Evolutionary conservation across 2,797 vertebrate genomes (phyloP), one percentile per base, ranked within the genome.

Genomic region (Silurus lanzhouensis): DNA sequence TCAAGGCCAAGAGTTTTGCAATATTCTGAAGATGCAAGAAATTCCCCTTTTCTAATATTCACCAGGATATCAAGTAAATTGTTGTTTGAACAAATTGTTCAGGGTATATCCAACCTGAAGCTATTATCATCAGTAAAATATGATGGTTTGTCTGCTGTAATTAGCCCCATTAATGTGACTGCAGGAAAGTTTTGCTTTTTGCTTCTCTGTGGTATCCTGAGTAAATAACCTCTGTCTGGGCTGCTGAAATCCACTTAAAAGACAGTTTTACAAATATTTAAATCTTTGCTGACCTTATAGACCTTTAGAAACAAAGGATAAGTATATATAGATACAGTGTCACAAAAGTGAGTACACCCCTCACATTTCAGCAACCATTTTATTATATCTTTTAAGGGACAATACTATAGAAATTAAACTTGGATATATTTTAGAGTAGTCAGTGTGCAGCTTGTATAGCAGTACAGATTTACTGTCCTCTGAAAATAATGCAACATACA

Each of bases 131-230:
- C 2, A 15, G 15, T 52, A 44, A 64, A 63, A 60, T 38, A 81
- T 63, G 55, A 44, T 44, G 71, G 44, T 27, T 52, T 83, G 15
- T 15, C 82, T 64, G 58, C 10, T 48, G 60, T 6, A 67, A 19
- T 8, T 44, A 64, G 17, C n/a, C 46, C 19, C 5, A 72, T 31
- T 57, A 46, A 64, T 57, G 15, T 81, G 12, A 15, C 19, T 15
- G 13, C 20, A 44, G 38, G 67, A 67, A 48, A 52, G 10, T 13
- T 14, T 44, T 1, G 12, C 22, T 55, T 52, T 17, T 66, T 60
- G 60, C 57, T 75, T 60, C 20, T 46, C 79, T 75, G 5, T 75
- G 22, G 48, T 82, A 46, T 75, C 70, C 60, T 71, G 67, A 52
- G 67, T 76, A 27, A 31, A 66, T 75, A 75, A 55, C 48, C 52